A percentile compares a stretch with the other conserved stretches of the same genome.
Conservation (phyloP, 2,797 vertebrate species). For the Orientallactaga sibirica region DNA sequence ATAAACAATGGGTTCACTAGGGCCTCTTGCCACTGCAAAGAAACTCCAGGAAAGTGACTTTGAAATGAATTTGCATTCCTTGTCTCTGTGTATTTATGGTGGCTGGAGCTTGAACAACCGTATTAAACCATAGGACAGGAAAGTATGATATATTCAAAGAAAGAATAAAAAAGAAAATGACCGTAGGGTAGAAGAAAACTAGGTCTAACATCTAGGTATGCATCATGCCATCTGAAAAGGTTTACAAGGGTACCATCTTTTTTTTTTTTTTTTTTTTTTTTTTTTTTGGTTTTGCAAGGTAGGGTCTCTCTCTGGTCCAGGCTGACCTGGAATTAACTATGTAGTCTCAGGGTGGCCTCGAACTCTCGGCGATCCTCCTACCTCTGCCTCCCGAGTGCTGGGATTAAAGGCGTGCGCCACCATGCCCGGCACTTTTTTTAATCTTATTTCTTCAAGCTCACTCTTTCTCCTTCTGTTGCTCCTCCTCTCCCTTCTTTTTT, state of each 20-base stretch:
- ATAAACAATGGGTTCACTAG: no score
- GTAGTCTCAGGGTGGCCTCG: no score
- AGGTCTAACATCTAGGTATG: not conserved
- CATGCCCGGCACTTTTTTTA: not conserved
- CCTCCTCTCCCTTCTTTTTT: rapidly evolving
- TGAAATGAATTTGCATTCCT: not conserved
- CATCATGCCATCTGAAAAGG: not conserved
- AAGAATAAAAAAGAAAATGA: not conserved
- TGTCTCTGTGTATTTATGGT: not conserved
- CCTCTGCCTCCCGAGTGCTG: no score
- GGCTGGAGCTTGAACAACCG: not conserved
- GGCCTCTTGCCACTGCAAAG: no score
- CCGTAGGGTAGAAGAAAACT: not conserved
- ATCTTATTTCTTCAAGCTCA: not conserved
- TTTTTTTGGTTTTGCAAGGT: no score
- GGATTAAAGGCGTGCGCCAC: no score
- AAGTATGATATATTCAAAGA: not conserved
- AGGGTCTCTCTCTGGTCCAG: no score
- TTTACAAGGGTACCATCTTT: not conserved
- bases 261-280: no score
- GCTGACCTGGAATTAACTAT: no score
- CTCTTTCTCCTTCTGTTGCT: not conserved
- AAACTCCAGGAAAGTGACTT: not conserved
- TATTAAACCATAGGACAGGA: not conserved
- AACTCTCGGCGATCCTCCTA: no score